These are phyloP conservation scores for Dolichotis patagonum DNA, from an alignment of 2,113 vertebrate genomes.

Conservation along the genomic window DNA sequence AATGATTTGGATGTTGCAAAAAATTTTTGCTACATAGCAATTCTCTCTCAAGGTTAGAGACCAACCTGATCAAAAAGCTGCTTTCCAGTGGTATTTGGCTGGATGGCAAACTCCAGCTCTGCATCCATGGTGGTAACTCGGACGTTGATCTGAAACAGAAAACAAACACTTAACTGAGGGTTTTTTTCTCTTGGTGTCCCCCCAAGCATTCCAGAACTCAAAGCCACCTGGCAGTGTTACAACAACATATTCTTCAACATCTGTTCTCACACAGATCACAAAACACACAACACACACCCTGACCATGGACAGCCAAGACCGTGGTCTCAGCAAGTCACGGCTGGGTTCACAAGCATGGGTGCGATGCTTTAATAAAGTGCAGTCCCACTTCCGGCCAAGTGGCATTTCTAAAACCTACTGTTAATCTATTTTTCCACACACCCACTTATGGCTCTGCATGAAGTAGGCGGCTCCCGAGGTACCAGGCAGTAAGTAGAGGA, in stretches of 20 bases:
- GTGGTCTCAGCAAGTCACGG: rapidly evolving
- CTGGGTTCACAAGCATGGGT: rapidly evolving
- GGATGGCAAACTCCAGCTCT: slow-evolving; percentile 98
- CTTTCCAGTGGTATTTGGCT: slow-evolving; percentile 96
- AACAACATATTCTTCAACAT: rapidly evolving
- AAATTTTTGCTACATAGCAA: not conserved
- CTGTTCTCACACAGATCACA: rapidly evolving
- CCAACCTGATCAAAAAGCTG: slow-evolving; percentile 98
- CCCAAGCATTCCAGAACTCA: not conserved
- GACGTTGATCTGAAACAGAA: slow-evolving; percentile 92
- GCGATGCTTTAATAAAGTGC: not conserved
- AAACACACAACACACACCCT: no score
- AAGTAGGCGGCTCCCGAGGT: not conserved
- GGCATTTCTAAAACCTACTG: not conserved
- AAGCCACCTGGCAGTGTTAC: rapidly evolving
- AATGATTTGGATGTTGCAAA: rapidly evolving
- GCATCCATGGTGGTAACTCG: slow-evolving; percentile 98
- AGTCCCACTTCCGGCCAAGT: not conserved
- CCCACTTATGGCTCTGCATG: not conserved
- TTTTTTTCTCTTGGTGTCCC: not conserved
- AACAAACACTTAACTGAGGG: rapidly evolving
- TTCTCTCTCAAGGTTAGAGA: not conserved
- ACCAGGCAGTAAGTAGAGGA: not conserved
- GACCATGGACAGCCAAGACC: rapidly evolving
- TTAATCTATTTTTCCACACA: rapidly evolving